Evolutionary conservation across 2,888 invertebrate genomes (phyloP), one percentile per base, ranked within the genome.

Genomic region (Synergus umbraculus): DNA sequence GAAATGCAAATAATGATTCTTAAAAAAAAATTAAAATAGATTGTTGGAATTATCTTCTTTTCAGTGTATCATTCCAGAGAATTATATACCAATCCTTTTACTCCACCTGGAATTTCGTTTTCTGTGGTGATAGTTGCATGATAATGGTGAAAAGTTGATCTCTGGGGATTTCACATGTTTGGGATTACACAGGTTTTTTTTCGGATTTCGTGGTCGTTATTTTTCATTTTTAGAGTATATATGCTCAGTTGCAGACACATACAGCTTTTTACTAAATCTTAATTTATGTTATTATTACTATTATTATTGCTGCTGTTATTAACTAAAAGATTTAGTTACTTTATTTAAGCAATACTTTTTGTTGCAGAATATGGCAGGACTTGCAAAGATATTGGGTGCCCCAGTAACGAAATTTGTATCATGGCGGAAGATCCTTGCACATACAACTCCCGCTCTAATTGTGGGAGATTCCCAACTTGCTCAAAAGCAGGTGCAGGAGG

Each of bases 321-420:
- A 37, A 37, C 7, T 37, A 5, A 37, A 37, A 37, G 37, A n/a
- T 9, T 58, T 58, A 58, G 8, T 18, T 5, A 37, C 37, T 58
- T 18, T n/a, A 58, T 58, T 58, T 0, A 9, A 58, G 18, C 18
- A 15, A 58, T 58, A 79, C 79, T 76, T 79, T 65, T 67, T 76
- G 77, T 86, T 84, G 1, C 93, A 97, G 96, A 97, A 92, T 97
- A 96, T 91, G 96, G 96, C 81, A 94, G 96, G 85, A 93, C 94
- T 37, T 97, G 97, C 91, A 94, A 94, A 88, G 97, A 97, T 89
- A 97, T 97, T 87, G 96, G 96, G 76, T 97, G 97, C 88, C 93
- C 94, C 78, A 95, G 94, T 89, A 95, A 93, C 88, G 94, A 97
- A 92, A 94, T 94, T 81, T 97, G 97, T 92, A 94, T 96, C 79